These are phyloP conservation scores for Scatophagus argus DNA, from an alignment of 2,113 vertebrate genomes.

Conservation along the genomic window DNA sequence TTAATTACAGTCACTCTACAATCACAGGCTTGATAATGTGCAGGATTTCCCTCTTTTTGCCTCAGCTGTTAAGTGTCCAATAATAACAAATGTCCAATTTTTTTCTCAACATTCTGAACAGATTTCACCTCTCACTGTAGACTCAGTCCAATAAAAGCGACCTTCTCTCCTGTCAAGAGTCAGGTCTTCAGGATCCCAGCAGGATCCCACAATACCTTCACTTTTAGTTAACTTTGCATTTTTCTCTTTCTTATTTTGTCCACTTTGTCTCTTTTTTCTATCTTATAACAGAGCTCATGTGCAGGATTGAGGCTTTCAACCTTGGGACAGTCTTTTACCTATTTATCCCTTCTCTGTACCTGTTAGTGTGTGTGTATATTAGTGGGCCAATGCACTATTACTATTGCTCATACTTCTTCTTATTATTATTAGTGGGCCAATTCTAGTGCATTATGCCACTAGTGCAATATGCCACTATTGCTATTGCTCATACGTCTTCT, in stretches of 20 bases:
- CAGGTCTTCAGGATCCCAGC: constrained; percentile 19
- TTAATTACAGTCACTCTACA: too few relatives aligned
- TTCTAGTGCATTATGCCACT: too few relatives aligned
- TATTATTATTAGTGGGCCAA: too few relatives aligned
- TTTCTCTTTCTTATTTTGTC: not conserved
- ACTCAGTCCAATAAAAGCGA: constrained; percentile 39
- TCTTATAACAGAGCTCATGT: not conserved
- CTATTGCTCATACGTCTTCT: too few relatives aligned
- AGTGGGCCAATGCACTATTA: not conserved
- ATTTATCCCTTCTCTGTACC: not conserved
- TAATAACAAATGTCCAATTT: too few relatives aligned
- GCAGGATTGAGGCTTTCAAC: not conserved
- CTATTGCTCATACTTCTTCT: too few relatives aligned
- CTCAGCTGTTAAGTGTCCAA: too few relatives aligned
- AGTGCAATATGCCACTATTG: too few relatives aligned
- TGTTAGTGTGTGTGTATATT: not conserved
- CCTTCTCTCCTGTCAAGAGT: constrained; percentile 35
- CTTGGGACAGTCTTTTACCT: constrained; percentile 12
- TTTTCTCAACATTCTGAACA: constrained; percentile 15
- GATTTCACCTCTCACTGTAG: constrained; percentile 23
- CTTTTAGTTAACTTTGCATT: not conserved
- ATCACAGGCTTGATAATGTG: too few relatives aligned
- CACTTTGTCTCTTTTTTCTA: not conserved
- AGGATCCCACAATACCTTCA: not conserved
- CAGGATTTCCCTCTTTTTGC: too few relatives aligned